Evolutionary conservation across 2,797 vertebrate species (phyloP).

Genomic region (Melanogrammus aeglefinus): DNA sequence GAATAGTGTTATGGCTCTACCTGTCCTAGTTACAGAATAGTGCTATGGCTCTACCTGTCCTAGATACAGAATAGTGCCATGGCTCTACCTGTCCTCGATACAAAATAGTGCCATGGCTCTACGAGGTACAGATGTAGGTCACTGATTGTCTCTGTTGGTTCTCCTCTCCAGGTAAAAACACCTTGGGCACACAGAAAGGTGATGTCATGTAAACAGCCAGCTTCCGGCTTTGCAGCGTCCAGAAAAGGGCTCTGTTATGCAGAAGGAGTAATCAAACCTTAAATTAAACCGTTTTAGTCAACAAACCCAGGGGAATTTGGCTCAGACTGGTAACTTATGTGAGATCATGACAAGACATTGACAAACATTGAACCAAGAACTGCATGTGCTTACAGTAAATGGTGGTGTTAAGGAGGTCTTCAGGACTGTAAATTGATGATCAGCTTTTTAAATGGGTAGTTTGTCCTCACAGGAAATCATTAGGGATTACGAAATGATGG

Average conservation of each 20-base stretch:
- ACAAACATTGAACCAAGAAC: background rate
- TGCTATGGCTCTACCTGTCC: no score
- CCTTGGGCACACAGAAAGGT: conserved; percentile 38
- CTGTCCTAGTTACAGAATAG: no score
- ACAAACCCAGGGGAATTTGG: background rate
- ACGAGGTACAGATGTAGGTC: conserved; percentile 41
- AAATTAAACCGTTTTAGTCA: background rate
- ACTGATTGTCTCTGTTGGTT: conserved; percentile 37
- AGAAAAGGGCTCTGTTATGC: background rate
- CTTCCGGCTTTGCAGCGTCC: background rate
- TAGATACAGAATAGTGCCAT: no score
- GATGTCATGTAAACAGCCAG: conserved; percentile 18
- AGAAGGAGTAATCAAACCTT: background rate
- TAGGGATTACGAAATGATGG: background rate
- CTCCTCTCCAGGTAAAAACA: conserved; percentile 33
- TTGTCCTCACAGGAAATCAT: background rate
- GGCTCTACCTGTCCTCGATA: no score
- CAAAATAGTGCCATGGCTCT: background rate
- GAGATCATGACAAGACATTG: background rate
- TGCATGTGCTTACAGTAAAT: background rate
- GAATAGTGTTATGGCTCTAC: no score
- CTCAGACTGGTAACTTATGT: background rate
- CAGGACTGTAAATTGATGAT: background rate
- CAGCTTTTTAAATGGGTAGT: background rate
- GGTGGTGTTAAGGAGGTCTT: background rate